These are phyloP conservation scores for Protophormia terraenovae DNA, from an alignment of 2,888 invertebrate species.

Conservation along the genomic window DNA sequence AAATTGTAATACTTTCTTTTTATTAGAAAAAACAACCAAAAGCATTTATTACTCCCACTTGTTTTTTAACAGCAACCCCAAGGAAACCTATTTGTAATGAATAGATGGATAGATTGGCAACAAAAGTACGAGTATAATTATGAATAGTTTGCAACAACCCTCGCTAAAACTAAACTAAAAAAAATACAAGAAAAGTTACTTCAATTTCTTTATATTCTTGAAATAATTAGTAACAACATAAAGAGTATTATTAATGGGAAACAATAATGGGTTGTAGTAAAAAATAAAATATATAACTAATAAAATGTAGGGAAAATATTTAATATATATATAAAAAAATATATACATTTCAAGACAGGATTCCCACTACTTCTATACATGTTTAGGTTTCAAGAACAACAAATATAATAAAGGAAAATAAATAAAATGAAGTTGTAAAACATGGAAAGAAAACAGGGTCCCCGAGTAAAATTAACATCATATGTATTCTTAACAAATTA, in stretches of 20 bases:
- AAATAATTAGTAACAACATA: conserved; percentile 59
- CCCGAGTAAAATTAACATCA: not conserved
- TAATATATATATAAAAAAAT: not conserved
- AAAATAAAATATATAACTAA: conserved; percentile 24
- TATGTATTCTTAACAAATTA: conserved; percentile 53
- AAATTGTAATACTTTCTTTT: conserved; percentile 41
- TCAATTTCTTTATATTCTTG: conserved; percentile 29
- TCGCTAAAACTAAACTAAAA: too few relatives aligned
- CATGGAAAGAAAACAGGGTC: not conserved
- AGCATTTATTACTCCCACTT: not conserved
- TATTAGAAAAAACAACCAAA: not conserved
- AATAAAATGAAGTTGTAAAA: not conserved
- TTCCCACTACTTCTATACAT: not conserved
- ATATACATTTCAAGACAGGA: not conserved
- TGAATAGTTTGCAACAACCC: conserved; percentile 55
- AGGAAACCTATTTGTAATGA: not conserved
- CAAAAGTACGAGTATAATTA: conserved; percentile 50
- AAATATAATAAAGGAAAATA: not conserved
- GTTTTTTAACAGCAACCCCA: not conserved
- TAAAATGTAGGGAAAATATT: not conserved
- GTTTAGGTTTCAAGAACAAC: not conserved
- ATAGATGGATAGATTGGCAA: conserved; percentile 22
- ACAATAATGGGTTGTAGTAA: conserved; percentile 20
- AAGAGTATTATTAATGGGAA: conserved; percentile 47
- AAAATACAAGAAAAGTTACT: conserved; percentile 5